phyloP scores from a whole-genome alignment of 2,797 vertebrate genomes.

The Xyrichtys novacula region DNA sequence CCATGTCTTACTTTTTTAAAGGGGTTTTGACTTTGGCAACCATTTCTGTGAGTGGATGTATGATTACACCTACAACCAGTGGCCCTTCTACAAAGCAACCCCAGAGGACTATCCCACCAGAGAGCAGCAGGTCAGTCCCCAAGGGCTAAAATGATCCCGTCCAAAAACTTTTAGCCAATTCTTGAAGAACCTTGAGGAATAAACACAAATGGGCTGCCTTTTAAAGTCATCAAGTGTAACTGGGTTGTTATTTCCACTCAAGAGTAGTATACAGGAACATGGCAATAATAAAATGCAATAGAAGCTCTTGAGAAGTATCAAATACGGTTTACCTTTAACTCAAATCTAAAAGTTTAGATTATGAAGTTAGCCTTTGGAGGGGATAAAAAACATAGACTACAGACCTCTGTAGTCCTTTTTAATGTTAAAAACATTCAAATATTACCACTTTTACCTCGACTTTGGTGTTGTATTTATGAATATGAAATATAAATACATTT shows the following conservation, averaged over 20 bases:
- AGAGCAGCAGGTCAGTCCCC: slow-evolving; percentile 88
- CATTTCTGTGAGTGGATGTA: slow-evolving; percentile 98
- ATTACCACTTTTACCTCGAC: background rate
- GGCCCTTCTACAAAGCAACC: slow-evolving; percentile 92
- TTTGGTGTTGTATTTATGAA: background rate
- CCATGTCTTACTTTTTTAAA: slow-evolving; percentile 33
- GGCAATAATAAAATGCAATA: background rate
- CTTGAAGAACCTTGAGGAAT: too few relatives aligned
- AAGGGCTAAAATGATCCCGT: background rate
- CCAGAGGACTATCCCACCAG: slow-evolving; percentile 88
- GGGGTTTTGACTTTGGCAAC: slow-evolving; percentile 96
- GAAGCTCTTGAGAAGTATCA: background rate
- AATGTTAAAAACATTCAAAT: too few relatives aligned
- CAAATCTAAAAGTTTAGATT: too few relatives aligned
- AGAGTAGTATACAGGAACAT: too few relatives aligned
- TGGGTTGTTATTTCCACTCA: too few relatives aligned
- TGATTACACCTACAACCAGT: slow-evolving; percentile 90
- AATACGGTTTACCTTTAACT: too few relatives aligned
- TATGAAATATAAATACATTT: background rate
- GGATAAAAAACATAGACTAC: too few relatives aligned
- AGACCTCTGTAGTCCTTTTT: too few relatives aligned
- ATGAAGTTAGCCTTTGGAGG: too few relatives aligned
- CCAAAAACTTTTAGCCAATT: background rate
- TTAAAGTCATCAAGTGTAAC: too few relatives aligned
- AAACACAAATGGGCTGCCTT: too few relatives aligned